Evolutionary conservation across 1,140 invertebrate genomes (phyloP).

Genomic region (Uloborus diversus): DNA sequence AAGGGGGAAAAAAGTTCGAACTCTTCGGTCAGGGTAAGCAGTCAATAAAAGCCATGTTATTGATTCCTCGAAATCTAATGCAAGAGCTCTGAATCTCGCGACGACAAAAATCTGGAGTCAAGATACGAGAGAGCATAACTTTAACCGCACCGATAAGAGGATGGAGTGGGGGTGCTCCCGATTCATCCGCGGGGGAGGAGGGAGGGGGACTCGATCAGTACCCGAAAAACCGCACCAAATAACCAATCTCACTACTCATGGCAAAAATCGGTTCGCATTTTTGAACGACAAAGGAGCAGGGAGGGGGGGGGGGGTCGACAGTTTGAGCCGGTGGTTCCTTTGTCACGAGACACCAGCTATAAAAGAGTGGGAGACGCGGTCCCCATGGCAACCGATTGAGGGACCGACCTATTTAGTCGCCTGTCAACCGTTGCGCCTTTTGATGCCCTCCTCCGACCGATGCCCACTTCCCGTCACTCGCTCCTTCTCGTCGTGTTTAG

Average conservation of each 20-base stretch:
- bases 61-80: no score
- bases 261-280: constrained; percentile 48
- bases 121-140: not conserved
- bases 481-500: no score
- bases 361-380: not conserved
- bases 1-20: no score
- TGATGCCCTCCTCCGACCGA: constrained; percentile 25
- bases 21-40: no score
- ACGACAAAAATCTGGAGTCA: no score
- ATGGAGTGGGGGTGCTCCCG: not conserved
- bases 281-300: constrained; percentile 45
- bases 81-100: no score
- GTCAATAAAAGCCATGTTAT: no score
- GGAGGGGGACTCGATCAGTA: not conserved
- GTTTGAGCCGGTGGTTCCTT: constrained; percentile 40
- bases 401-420: constrained; percentile 55
- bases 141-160: not conserved
- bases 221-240: constrained; percentile 1
- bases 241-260: constrained; percentile 34
- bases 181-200: not conserved
- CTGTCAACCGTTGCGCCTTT: constrained; percentile 51
- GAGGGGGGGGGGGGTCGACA: not conserved
- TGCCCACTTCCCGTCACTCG: constrained; percentile 50
- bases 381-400: constrained; percentile 51
- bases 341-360: constrained; percentile 22